phyloP scores from a whole-genome alignment of 2,888 invertebrate species.

The Ischnura elegans region DNA sequence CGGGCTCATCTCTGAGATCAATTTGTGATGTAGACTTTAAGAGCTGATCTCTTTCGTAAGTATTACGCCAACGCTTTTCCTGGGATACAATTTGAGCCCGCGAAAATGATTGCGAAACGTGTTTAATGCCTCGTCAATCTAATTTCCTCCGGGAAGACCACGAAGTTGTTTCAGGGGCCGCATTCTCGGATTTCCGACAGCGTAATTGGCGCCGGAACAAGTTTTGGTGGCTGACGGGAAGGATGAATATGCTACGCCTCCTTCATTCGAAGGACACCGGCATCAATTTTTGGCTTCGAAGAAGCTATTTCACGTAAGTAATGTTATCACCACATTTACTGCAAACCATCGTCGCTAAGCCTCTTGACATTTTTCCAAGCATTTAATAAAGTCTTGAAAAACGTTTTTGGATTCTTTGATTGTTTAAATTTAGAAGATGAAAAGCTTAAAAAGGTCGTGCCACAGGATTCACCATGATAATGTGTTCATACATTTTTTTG shows the following conservation, averaged over 20 bases:
- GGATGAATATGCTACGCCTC: background rate
- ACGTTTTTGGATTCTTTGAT: no score
- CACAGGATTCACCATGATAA: no score
- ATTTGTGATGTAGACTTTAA: background rate
- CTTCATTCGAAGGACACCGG: background rate
- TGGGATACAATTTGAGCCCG: slow-evolving; percentile 2
- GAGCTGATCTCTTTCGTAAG: background rate
- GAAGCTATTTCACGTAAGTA: background rate
- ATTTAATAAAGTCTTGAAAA: no score
- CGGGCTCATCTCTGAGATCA: background rate
- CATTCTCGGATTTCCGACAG: background rate
- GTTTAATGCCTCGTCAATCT: background rate
- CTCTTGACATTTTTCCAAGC: no score
- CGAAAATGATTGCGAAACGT: slow-evolving; percentile 1
- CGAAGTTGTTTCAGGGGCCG: background rate
- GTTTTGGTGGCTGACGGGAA: background rate
- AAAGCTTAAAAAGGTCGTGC: no score
- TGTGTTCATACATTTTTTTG: no score
- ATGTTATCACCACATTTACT: no score
- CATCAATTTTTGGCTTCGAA: background rate
- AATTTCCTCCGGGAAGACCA: background rate
- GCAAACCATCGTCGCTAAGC: no score
- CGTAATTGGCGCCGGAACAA: background rate
- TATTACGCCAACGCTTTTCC: background rate
- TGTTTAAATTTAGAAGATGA: no score